A percentile compares a stretch with the other conserved stretches of the same genome.
Conservation (phyloP, 2,797 vertebrate genomes). For the Sebastes aleutianus region DNA sequence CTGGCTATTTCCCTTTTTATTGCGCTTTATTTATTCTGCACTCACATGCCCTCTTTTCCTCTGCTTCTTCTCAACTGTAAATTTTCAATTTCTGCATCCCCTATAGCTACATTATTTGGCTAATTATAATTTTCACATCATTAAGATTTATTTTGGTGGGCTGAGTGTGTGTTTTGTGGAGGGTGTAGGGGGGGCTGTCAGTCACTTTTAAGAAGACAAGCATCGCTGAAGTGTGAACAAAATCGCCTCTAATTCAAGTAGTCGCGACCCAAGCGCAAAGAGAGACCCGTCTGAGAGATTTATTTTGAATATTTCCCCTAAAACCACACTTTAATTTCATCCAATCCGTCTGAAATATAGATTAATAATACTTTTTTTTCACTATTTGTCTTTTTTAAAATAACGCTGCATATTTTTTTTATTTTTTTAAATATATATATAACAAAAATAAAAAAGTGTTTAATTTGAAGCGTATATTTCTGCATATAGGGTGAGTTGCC, state of each 20-base stretch:
- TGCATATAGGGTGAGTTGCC: too few species aligned
- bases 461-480: background rate
- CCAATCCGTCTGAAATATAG: background rate
- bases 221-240: constrained; percentile 91
- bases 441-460: background rate
- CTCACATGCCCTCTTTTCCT: constrained; percentile 43
- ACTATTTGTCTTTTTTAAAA: background rate
- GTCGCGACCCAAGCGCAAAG: constrained; percentile 89
- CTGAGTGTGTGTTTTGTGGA: constrained; percentile 47
- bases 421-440: too few species aligned
- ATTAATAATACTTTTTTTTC: background rate
- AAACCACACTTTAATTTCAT: background rate
- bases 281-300: constrained; percentile 81
- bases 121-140: constrained; percentile 88
- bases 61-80: constrained; percentile 40
- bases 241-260: constrained; percentile 82
- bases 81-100: constrained; percentile 66
- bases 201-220: constrained; percentile 92
- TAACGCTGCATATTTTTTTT: accelerated
- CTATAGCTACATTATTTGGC: constrained; percentile 89
- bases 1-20: constrained; percentile 84
- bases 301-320: background rate
- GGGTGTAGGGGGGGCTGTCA: constrained; percentile 73
- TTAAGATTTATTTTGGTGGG: constrained; percentile 83
- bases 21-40: constrained; percentile 79